phyloP scores from a whole-genome alignment of 2,113 vertebrate species.

The Dromaius novaehollandiae region DNA sequence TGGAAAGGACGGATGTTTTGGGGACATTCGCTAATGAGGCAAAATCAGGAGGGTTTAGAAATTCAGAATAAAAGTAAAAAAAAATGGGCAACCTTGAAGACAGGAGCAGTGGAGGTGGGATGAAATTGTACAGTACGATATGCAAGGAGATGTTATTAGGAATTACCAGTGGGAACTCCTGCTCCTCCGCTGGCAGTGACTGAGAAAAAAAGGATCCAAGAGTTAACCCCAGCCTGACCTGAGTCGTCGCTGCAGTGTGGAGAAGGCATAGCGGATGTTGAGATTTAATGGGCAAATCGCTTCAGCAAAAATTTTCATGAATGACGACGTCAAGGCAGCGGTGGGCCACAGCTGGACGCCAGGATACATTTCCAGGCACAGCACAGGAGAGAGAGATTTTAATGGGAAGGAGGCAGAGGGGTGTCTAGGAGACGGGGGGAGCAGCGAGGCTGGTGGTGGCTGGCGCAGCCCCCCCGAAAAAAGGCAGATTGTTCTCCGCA shows the following conservation, averaged over 20 bases:
- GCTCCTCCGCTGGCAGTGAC: neutral
- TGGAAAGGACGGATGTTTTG: neutral
- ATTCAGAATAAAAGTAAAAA: neutral
- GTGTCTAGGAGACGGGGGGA: neutral
- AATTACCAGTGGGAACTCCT: neutral
- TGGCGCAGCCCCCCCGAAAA: neutral
- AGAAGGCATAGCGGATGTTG: neutral
- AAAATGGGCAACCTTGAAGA: neutral
- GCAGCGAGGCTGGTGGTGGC: too few species aligned
- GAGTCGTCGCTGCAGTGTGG: neutral
- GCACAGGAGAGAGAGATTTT: neutral
- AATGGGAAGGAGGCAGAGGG: neutral
- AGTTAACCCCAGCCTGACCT: too few species aligned
- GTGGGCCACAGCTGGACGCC: neutral
- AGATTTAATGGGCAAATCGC: neutral
- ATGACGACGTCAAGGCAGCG: neutral
- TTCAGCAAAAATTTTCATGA: neutral
- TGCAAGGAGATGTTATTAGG: neutral
- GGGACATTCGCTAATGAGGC: neutral
- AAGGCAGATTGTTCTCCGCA: neutral
- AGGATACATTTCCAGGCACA: neutral
- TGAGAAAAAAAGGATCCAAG: neutral
- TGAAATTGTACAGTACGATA: neutral
- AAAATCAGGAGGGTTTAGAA: neutral
- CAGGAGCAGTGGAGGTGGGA: neutral